Evolutionary conservation across 2,888 invertebrate genomes (phyloP).

Genomic region (Megaustenia siamemsis): DNA sequence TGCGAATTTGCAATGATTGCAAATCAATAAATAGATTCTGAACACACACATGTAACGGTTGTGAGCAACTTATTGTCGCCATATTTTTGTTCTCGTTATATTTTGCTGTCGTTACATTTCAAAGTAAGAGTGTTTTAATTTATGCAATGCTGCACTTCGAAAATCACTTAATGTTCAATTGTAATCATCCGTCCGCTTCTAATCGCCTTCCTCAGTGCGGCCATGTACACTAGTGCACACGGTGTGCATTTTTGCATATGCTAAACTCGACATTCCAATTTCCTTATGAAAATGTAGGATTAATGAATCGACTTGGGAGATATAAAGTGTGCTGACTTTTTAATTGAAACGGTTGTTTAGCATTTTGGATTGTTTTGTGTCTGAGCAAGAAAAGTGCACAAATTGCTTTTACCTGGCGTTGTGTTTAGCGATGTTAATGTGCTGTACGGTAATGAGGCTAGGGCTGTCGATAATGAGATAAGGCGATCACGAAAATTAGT

Average conservation of each 20-base stretch:
- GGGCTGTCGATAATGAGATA: too few species aligned
- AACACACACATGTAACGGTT: too few species aligned
- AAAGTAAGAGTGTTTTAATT: not conserved
- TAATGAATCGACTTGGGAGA: slow-evolving; percentile 25
- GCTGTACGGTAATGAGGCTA: too few species aligned
- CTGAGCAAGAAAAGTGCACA: not conserved
- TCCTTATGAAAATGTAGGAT: not conserved
- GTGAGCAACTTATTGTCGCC: too few species aligned
- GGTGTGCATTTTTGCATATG: slow-evolving; percentile 19
- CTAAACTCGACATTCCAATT: slow-evolving; percentile 36
- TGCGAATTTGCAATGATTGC: too few species aligned
- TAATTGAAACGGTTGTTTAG: not conserved
- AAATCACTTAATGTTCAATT: slow-evolving; percentile 1
- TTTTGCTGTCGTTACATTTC: too few species aligned
- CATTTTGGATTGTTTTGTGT: slow-evolving; percentile 18
- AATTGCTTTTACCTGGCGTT: not conserved
- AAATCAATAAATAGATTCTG: too few species aligned
- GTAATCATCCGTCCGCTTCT: not conserved
- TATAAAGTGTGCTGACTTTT: slow-evolving; percentile 19
- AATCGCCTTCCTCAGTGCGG: not conserved
- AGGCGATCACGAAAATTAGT: too few species aligned
- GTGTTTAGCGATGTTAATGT: too few species aligned
- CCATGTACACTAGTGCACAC: slow-evolving; percentile 18
- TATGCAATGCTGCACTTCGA: not conserved
- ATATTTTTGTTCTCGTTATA: too few species aligned